These are phyloP conservation scores for Homarus gammarus DNA, from an alignment of 2,888 invertebrate genomes.

Conservation along the genomic window DNA sequence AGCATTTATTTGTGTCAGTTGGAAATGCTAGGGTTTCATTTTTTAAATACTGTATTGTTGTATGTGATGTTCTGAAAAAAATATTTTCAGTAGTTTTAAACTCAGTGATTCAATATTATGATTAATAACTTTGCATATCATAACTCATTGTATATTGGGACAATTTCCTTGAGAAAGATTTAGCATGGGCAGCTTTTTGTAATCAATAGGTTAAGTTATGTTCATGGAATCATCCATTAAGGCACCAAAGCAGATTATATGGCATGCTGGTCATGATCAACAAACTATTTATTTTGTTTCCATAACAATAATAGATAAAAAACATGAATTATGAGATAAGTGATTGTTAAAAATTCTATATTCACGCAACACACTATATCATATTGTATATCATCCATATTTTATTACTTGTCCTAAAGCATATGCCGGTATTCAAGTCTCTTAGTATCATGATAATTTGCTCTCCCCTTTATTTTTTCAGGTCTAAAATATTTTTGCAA, in stretches of 20 bases:
- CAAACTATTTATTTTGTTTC: neutral
- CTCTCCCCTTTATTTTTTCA: no score
- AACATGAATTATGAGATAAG: neutral
- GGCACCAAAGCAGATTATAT: constrained; percentile 51
- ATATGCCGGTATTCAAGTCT: neutral
- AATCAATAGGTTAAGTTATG: constrained; percentile 20
- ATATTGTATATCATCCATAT: neutral
- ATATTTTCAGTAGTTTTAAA: constrained; percentile 6
- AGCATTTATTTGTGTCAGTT: neutral
- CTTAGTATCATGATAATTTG: neutral
- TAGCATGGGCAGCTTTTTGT: constrained; percentile 32
- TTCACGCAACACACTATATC: neutral
- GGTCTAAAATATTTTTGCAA: neutral
- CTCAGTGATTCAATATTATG: constrained; percentile 3
- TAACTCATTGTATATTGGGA: constrained; percentile 9
- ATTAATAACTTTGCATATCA: constrained; percentile 18
- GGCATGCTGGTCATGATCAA: constrained; percentile 40
- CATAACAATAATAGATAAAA: neutral
- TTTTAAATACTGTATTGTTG: neutral
- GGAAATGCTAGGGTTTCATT: neutral
- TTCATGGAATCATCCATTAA: constrained; percentile 20
- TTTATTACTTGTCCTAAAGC: neutral
- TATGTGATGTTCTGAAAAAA: constrained; percentile 3
- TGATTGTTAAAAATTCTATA: constrained; percentile 1
- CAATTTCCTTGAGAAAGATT: neutral